Base-by-base conservation (phyloP, 2,888 invertebrate genomes). In the Oxyteleia sp. region DNA sequence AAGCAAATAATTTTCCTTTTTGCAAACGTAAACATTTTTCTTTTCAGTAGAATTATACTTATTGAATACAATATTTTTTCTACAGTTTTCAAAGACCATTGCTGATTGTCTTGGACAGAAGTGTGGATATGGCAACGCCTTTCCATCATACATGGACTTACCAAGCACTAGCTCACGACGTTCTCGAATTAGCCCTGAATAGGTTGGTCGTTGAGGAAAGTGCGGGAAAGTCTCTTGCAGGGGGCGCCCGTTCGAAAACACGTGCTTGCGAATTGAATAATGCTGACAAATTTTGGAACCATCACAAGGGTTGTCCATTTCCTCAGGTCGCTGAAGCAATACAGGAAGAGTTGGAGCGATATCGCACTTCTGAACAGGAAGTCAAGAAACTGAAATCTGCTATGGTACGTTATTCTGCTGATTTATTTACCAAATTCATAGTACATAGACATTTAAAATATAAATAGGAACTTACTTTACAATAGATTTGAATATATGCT, bases 81-180 rank as follows among this genome's bases (percentile, higher is more conserved):
- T 96, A 95, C 90, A 97, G 98, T 93, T 99, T 99, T 93, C 98
- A 99, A 90, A 94, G 99, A 55, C 99, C 99, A 0, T 95, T 99
- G 89, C 94, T 99, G 32, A 96, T 99, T 85, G 94, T 99, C 80
- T 94, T 99, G 71, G 99, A 99, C 93, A 95, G 99, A 80, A 98
- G 98, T 93, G 95, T 99, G 85, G 99, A 99, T 93, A 96, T 99
- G 95, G 99, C 99, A 0, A 99, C 99, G 45, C 99, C 99, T 20
- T 94, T 99, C 80, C 99, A 99, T 94, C 99, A 99, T 93, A 99
- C 99, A 0, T 99, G 99, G 99, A 99, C 99, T 0, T 99, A 99
- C 93, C 99, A 99, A 94, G 99, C 99, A 0, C 94, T 99, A 68
- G 97, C 98, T 20, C 99, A 99, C 93, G 99, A 99, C 94, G 97